These are phyloP conservation scores for Calidris pugnax DNA, from an alignment of 2,113 vertebrate species.

Conservation along the genomic window DNA sequence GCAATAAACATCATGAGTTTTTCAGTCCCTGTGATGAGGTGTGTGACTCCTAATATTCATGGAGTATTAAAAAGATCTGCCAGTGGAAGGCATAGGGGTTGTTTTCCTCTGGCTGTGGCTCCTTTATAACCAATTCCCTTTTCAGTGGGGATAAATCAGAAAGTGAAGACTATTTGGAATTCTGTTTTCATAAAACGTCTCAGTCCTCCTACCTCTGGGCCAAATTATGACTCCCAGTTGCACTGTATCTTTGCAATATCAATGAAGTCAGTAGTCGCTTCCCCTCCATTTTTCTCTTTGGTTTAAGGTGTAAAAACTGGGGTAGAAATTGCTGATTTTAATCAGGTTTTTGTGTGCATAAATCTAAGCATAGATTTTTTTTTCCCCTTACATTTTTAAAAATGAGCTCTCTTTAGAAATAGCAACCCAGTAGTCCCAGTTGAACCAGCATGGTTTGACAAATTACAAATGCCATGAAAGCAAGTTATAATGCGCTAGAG, in stretches of 20 bases:
- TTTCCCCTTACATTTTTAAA: neutral
- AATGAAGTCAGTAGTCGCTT: neutral
- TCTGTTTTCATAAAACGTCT: neutral
- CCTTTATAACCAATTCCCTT: neutral
- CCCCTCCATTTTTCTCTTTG: neutral
- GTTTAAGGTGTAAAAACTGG: neutral
- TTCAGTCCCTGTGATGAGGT: neutral
- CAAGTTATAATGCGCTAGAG: neutral
- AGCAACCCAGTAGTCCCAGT: neutral
- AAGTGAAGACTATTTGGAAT: neutral
- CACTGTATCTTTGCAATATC: neutral
- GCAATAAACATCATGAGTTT: neutral
- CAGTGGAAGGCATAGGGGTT: neutral
- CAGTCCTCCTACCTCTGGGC: neutral
- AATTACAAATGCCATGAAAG: conserved; percentile 14
- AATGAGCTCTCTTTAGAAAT: neutral
- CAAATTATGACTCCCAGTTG: neutral
- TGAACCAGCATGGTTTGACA: neutral
- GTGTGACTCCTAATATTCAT: neutral
- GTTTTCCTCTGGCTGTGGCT: neutral
- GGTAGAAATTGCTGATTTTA: neutral
- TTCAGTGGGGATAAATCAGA: neutral
- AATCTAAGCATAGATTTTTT: neutral
- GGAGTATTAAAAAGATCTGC: neutral
- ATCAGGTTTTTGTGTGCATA: neutral